Evolutionary conservation across 2,888 invertebrate species (phyloP), one percentile per base, ranked within the genome.

Genomic region (Chymomyza procnemis): DNA sequence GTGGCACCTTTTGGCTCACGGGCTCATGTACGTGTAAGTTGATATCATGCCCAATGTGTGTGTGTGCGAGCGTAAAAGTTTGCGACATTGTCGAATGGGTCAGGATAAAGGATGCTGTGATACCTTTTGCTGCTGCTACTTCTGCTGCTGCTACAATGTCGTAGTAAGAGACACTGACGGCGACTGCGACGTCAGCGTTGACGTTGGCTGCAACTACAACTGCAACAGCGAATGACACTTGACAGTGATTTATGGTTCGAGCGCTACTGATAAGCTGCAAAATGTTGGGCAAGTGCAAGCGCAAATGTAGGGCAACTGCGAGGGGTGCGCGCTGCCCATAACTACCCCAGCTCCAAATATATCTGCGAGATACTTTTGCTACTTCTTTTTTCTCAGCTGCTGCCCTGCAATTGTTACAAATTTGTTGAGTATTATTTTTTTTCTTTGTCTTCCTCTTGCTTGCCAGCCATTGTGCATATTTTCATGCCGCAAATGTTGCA

Each of bases 221-320:
- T 54, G 14, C 65, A 66, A 71, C 71, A 67, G 89, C 89, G 88
- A 90, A 89, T 90, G 90, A 88, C 89, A 89, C 88, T 89, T 89
- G 90, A 90, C 90, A 90, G 90, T 90, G 90, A 90, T 90, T 90
- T 90, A 90, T 90, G 81, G 82, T 74, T 76, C 81, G 81, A 77
- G 80, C 82, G 80, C 82, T 80, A 86, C 87, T 89, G 89, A 90
- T 88, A 88, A 87, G 88, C 79, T 73, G 68, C 69, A 81, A 74
- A 75, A 70, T 80, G 80, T 70, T 76, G 73, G 75, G 78, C 72
- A 41, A 41, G 12, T 72, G 78, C 87, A 86, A 82, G 83, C 81
- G 88, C 74, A 81, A 85, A 87, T 85, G 81, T 83, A 71, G 74
- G 77, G 67, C 75, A 58, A 41, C 55, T 21, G 19, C 14, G 16